Percentiles rank a stretch among this genome's conserved stretches.
Conservation (phyloP, 2,797 vertebrate species). For the Poecilia gillii region DNA sequence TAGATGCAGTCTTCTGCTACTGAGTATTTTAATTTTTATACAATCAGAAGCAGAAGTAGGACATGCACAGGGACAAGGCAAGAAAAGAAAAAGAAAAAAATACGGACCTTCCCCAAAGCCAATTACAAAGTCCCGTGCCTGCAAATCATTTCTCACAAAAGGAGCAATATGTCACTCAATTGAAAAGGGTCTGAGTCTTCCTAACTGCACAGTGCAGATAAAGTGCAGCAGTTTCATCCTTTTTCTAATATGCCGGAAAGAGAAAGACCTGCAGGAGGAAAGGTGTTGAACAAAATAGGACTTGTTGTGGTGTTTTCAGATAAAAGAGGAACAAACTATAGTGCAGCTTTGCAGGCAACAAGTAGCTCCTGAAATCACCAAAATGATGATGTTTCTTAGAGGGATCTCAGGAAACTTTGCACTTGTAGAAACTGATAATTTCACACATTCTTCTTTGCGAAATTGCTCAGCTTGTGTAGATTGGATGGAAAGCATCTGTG, state of each 20-base stretch:
- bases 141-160: constrained; percentile 39
- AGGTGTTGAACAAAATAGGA: neutral
- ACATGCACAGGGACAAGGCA: constrained; percentile 10
- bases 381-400: neutral
- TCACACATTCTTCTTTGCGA: neutral
- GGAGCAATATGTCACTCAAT: constrained; percentile 9
- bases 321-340: neutral
- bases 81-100: constrained; percentile 13
- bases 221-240: constrained; percentile 16
- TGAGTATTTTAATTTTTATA: constrained; percentile 1
- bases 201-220: constrained; percentile 8
- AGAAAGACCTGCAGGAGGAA: neutral
- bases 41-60: constrained; percentile 42
- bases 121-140: constrained; percentile 38
- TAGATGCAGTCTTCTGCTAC: neutral
- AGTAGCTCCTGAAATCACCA: neutral
- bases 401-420: neutral
- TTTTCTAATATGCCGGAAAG: constrained; percentile 11
- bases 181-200: constrained; percentile 15
- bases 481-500: neutral
- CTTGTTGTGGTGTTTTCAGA: neutral
- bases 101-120: constrained; percentile 24
- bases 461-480: neutral
- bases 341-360: constrained; percentile 2
- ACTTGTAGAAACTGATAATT: neutral